Percentiles rank a stretch among this genome's conserved stretches.
phyloP scores from a whole-genome alignment of 1,140 invertebrate genomes.

The Procambarus clarkii region DNA sequence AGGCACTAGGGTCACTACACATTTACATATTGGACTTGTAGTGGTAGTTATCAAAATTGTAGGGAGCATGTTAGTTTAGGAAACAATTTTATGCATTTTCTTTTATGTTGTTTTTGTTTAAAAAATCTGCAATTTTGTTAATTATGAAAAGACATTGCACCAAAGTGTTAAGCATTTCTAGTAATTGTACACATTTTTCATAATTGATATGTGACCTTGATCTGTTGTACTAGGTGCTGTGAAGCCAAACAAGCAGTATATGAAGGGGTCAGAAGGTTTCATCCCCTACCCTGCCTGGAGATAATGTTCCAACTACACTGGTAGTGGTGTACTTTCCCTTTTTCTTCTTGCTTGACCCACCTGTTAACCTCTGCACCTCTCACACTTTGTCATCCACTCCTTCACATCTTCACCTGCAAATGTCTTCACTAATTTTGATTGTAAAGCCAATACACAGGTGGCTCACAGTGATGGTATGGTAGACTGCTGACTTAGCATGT shows the following conservation, averaged over 20 bases:
- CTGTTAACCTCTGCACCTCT: background rate
- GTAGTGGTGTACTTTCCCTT: conserved; percentile 35
- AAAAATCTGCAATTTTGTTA: too few relatives aligned
- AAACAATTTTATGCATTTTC: too few relatives aligned
- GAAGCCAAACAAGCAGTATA: conserved; percentile 14
- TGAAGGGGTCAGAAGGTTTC: conserved; percentile 29
- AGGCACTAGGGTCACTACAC: too few relatives aligned
- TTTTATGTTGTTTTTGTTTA: too few relatives aligned
- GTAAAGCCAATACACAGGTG: background rate
- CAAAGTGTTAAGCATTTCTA: too few relatives aligned
- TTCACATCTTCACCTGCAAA: background rate
- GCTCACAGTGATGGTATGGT: background rate
- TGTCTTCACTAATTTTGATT: conserved; percentile 5
- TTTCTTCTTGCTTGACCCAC: background rate
- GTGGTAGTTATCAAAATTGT: too few relatives aligned
- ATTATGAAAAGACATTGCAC: too few relatives aligned
- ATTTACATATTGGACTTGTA: too few relatives aligned
- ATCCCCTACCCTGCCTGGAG: conserved; percentile 55
- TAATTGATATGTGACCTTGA: conserved; percentile 10
- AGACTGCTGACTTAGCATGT: background rate
- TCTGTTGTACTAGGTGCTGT: conserved; percentile 41
- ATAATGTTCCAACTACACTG: conserved; percentile 22
- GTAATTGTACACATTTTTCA: background rate
- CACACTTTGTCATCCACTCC: background rate
- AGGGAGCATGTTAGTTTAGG: too few relatives aligned